phyloP scores from a whole-genome alignment of 2,888 invertebrate species.

The Drosophila rellima region DNA sequence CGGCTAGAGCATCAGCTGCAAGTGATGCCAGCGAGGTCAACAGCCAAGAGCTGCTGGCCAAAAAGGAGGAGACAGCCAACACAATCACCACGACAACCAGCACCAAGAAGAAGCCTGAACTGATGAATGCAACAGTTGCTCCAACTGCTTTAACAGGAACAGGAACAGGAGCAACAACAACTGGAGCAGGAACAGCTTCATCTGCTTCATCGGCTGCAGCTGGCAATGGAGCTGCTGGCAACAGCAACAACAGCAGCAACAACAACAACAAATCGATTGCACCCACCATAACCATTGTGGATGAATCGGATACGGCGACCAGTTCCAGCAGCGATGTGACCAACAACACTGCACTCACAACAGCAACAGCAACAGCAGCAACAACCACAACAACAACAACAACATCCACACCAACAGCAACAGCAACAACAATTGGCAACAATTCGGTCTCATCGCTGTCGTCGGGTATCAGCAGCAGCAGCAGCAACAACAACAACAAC shows the following conservation, averaged over 20 bases:
- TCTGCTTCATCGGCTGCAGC: conserved; percentile 5
- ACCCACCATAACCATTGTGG: conserved; percentile 82
- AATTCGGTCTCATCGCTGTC: conserved; percentile 28
- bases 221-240: conserved; percentile 7
- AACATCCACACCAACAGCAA: too few relatives aligned
- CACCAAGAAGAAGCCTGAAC: conserved; percentile 55
- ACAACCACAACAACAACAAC: conserved; percentile 42
- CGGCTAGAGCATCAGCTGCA: conserved; percentile 24
- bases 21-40: conserved; percentile 19
- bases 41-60: conserved; percentile 41
- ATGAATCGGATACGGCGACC: conserved; percentile 84
- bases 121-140: conserved; percentile 6
- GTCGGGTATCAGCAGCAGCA: conserved; percentile 30
- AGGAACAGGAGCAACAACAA: conserved; percentile 1
- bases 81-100: neutral
- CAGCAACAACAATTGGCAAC: conserved; percentile 32
- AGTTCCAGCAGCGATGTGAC: conserved; percentile 47
- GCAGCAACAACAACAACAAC: conserved; percentile 22
- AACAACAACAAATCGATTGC: conserved; percentile 38
- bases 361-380: conserved; percentile 47
- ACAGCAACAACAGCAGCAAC: neutral
- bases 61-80: conserved; percentile 56
- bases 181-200: neutral
- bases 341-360: conserved; percentile 41
- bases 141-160: conserved; percentile 3